Percentiles rank a stretch among this genome's conserved stretches.
These are phyloP conservation scores for Lysandra coridon DNA, from an alignment of 2,888 invertebrate genomes.

Conservation along the genomic window DNA sequence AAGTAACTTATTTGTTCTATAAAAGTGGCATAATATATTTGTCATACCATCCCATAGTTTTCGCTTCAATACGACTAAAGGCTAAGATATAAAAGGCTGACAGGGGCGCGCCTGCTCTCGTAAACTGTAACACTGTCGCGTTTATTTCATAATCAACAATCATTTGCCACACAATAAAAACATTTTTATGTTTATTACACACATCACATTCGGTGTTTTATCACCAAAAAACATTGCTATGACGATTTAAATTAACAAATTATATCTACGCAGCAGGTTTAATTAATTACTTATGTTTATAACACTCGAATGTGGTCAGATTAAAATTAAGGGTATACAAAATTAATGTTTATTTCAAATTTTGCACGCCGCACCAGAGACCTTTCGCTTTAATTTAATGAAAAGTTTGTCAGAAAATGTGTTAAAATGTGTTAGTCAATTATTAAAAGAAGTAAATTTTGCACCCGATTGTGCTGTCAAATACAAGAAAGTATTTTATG, in stretches of 20 bases:
- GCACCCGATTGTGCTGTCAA: not conserved
- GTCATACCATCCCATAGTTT: not conserved
- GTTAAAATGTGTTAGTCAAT: not conserved
- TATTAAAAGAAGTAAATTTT: not conserved
- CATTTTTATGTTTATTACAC: slow-evolving; percentile 21
- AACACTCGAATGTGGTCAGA: not conserved
- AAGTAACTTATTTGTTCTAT: no score
- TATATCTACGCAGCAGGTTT: not conserved
- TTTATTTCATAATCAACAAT: slow-evolving; percentile 20
- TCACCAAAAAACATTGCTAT: not conserved
- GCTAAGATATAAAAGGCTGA: slow-evolving; percentile 21
- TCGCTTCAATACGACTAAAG: not conserved
- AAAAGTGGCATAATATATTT: no score
- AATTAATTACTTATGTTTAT: not conserved
- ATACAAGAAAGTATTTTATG: not conserved
- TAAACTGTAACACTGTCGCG: slow-evolving; percentile 18
- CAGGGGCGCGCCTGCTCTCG: slow-evolving; percentile 13
- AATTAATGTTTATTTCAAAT: no score
- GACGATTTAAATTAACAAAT: not conserved
- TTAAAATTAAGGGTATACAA: no score
- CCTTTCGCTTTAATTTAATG: no score
- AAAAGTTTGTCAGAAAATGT: no score
- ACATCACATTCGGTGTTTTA: slow-evolving; percentile 8
- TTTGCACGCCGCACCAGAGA: no score
- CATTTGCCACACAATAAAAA: slow-evolving; percentile 18